A percentile compares a stretch with the other conserved stretches of the same genome.
These are phyloP conservation scores for Brachypodius melanocephalos DNA, from an alignment of 2,113 vertebrate species.

Conservation along the genomic window DNA sequence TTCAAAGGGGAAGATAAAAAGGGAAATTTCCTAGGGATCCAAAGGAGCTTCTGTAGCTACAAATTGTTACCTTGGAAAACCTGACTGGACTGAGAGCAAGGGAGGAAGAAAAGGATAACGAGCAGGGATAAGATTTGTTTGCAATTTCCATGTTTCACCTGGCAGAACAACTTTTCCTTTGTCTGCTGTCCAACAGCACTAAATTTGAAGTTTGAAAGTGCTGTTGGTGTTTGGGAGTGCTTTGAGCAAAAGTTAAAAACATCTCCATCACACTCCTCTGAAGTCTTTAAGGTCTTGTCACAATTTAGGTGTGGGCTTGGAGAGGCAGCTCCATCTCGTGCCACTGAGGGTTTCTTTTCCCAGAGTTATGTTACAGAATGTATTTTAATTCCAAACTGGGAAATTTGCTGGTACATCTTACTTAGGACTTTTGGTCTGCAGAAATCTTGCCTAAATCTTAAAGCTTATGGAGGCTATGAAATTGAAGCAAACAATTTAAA, in stretches of 20 bases:
- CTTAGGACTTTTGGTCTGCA: neutral
- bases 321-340: neutral
- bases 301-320: neutral
- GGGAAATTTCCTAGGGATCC: neutral
- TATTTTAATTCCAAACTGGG: neutral
- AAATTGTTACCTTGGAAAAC: neutral
- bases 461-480: slow-evolving; percentile 42
- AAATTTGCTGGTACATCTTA: neutral
- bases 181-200: neutral
- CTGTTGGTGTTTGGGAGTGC: neutral
- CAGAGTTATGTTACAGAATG: neutral
- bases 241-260: neutral
- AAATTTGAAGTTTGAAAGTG: neutral
- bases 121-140: slow-evolving; percentile 7
- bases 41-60: neutral
- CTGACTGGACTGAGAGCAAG: neutral
- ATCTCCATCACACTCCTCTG: neutral
- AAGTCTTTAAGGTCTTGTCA: neutral
- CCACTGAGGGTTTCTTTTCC: neutral
- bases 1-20: neutral
- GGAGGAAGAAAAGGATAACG: neutral
- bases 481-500: slow-evolving; percentile 30
- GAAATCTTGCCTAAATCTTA: slow-evolving; percentile 8
- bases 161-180: neutral
- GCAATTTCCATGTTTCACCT: neutral